Percentiles rank a stretch among this genome's conserved stretches.
Evolutionary conservation across 1,140 invertebrate genomes (phyloP).

Genomic region (Yoshiicerus persimilis): DNA sequence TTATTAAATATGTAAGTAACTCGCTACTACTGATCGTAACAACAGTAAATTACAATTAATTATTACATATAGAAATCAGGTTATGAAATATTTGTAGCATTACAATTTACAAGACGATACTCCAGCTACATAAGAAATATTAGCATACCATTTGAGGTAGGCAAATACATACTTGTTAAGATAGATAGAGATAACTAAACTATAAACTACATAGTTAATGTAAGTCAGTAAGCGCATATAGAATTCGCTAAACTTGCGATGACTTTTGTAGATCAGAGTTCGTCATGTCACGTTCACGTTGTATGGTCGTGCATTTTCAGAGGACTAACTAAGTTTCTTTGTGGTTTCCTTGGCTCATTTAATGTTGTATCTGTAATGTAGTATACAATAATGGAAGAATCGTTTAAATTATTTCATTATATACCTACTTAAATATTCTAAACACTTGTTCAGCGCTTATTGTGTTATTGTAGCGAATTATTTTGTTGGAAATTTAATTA

Average conservation of each 20-base stretch:
- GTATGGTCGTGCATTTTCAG: slow-evolving; percentile 3
- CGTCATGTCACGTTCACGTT: slow-evolving; percentile 1
- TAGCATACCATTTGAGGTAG: neutral
- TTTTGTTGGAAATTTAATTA: neutral
- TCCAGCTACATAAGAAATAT: neutral
- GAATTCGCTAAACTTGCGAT: neutral
- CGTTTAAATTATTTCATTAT: neutral
- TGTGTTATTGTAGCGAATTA: neutral
- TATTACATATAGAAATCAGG: neutral
- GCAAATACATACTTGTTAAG: neutral
- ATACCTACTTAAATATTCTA: no score
- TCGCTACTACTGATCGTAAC: neutral
- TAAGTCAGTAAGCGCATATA: neutral
- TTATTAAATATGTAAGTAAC: neutral
- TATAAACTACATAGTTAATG: neutral
- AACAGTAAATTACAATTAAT: neutral
- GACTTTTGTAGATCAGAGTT: neutral
- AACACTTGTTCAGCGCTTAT: neutral
- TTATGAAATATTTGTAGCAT: neutral
- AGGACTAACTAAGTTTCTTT: neutral
- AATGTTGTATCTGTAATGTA: neutral
- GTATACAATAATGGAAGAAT: neutral
- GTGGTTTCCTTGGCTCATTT: neutral
- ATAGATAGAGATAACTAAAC: neutral
- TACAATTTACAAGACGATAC: neutral